Percentiles rank a stretch among this genome's conserved stretches.
Conservation (phyloP, 2,888 invertebrate genomes). For the Nemapogon koenigi region DNA sequence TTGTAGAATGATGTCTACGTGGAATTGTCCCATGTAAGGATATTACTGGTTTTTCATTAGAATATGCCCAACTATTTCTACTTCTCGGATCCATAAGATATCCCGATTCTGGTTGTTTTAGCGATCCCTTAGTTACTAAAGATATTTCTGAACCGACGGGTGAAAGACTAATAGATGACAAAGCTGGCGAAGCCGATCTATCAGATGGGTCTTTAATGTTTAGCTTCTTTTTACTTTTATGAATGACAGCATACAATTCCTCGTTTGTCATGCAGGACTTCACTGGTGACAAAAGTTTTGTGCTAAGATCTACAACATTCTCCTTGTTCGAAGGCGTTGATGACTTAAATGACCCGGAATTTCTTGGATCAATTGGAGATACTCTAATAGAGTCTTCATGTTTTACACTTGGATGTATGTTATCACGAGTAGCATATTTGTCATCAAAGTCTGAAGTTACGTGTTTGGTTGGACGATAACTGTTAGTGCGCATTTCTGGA, state of each 20-base stretch:
- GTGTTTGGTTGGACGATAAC: no score
- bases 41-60: slow-evolving; percentile 39
- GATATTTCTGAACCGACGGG: slow-evolving; percentile 58
- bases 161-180: slow-evolving; percentile 51
- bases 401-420: no score
- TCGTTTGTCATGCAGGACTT: slow-evolving; percentile 81
- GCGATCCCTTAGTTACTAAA: slow-evolving; percentile 42
- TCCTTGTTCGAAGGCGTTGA: slow-evolving; percentile 70
- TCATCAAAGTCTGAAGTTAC: neutral
- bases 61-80: slow-evolving; percentile 72
- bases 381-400: slow-evolving; percentile 58
- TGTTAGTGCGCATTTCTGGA: slow-evolving; percentile 1
- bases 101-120: slow-evolving; percentile 67
- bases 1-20: slow-evolving; percentile 23
- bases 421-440: no score
- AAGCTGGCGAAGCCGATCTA: slow-evolving; percentile 50
- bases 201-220: slow-evolving; percentile 68
- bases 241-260: slow-evolving; percentile 77
- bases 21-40: slow-evolving; percentile 21
- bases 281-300: slow-evolving; percentile 67
- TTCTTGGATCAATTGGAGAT: slow-evolving; percentile 73
- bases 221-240: slow-evolving; percentile 76
- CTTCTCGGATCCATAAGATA: slow-evolving; percentile 63
- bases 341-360: slow-evolving; percentile 67
- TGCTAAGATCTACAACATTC: slow-evolving; percentile 53